Conservation (phyloP, 2,113 vertebrate genomes). For the Rhea americana region DNA sequence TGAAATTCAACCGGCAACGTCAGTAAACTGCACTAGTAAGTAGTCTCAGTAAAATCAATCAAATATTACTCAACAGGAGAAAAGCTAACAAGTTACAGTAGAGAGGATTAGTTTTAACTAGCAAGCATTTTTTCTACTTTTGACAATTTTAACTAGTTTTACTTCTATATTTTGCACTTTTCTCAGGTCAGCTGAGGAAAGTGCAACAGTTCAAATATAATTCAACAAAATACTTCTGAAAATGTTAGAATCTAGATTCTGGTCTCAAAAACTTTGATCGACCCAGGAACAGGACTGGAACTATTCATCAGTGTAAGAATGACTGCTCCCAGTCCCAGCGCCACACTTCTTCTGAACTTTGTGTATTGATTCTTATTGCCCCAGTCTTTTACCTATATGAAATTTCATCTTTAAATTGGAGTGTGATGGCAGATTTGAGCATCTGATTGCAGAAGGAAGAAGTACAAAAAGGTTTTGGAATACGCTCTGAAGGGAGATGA, state of each 20-base stretch:
- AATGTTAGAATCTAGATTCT: background rate
- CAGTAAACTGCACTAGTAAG: background rate
- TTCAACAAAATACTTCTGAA: background rate
- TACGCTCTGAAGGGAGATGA: background rate
- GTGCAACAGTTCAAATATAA: background rate
- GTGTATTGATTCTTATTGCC: background rate
- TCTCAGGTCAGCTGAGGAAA: background rate
- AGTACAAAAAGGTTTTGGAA: background rate
- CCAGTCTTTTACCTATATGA: background rate
- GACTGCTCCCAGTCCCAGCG: background rate
- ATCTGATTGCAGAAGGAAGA: background rate
- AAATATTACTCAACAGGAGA: slow-evolving; percentile 2
- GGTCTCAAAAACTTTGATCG: background rate
- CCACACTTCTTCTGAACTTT: background rate
- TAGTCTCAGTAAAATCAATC: slow-evolving; percentile 32
- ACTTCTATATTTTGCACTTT: background rate
- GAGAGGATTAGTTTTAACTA: slow-evolving; percentile 4
- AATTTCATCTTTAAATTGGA: background rate
- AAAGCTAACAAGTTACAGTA: slow-evolving; percentile 1
- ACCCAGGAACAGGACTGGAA: background rate
- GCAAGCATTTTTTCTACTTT: background rate
- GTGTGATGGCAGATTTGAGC: background rate
- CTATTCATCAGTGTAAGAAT: background rate
- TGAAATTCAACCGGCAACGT: background rate
- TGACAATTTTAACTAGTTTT: background rate